Conservation (phyloP, 2,888 invertebrate species). For the Agonum fuliginosum region DNA sequence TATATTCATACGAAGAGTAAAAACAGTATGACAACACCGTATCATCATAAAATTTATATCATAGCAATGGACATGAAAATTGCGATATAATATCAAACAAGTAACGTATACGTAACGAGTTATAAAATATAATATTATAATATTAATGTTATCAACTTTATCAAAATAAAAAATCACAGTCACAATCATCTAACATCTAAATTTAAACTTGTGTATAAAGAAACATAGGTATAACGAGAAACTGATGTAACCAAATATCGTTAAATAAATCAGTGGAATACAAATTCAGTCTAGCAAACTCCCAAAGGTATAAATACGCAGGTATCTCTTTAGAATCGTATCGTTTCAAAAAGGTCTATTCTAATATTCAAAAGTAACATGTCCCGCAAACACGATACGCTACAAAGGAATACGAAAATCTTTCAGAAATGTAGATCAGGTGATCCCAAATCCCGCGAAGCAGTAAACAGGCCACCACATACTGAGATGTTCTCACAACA, state of each 20-base stretch:
- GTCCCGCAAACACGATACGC: not conserved
- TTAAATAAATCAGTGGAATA: slow-evolving; percentile 30
- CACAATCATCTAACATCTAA: too few species aligned
- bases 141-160: too few species aligned
- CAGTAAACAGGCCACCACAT: slow-evolving; percentile 6
- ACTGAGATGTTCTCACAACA: slow-evolving; percentile 22
- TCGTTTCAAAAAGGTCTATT: slow-evolving; percentile 1
- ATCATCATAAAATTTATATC: not conserved
- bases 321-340: slow-evolving; percentile 2
- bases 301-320: not conserved
- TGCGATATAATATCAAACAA: too few species aligned
- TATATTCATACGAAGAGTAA: too few species aligned
- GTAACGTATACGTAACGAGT: too few species aligned
- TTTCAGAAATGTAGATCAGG: slow-evolving; percentile 41
- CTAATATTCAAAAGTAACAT: slow-evolving; percentile 30
- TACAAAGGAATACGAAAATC: slow-evolving; percentile 33
- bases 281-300: slow-evolving; percentile 9
- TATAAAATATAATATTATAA: too few species aligned
- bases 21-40: too few species aligned
- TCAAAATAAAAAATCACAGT: too few species aligned
- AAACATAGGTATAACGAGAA: not conserved
- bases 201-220: too few species aligned
- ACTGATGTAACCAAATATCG: not conserved
- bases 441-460: slow-evolving; percentile 3
- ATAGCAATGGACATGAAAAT: too few species aligned